A percentile compares a stretch with the other conserved stretches of the same genome.
Conservation (phyloP, 2,888 invertebrate genomes). For the Cephus sareptanus region DNA sequence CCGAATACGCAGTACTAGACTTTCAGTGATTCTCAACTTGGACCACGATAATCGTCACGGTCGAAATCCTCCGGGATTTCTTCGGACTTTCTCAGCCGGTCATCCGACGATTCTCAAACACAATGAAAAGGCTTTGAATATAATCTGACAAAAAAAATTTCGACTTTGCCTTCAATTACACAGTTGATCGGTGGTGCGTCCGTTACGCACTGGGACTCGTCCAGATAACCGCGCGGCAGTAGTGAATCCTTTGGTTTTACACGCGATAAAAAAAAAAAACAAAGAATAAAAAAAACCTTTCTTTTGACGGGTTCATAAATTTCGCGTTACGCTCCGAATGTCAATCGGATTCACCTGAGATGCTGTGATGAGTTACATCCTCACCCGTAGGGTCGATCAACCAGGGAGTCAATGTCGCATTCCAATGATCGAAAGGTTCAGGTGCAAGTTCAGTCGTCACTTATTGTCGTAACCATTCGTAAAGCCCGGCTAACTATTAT, state of each 20-base stretch:
- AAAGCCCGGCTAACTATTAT: not conserved
- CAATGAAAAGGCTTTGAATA: not conserved
- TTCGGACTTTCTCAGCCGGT: not conserved
- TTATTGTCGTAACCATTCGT: not conserved
- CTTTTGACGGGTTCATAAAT: not conserved
- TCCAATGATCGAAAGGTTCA: not conserved
- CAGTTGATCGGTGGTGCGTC: not conserved
- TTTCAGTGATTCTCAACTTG: not conserved
- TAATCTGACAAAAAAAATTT: not conserved
- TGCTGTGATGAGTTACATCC: not conserved
- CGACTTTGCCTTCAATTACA: not conserved
- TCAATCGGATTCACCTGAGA: not conserved
- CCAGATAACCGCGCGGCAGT: not conserved
- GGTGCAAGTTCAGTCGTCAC: not conserved
- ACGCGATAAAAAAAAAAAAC: not conserved
- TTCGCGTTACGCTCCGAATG: not conserved
- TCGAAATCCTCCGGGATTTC: not conserved
- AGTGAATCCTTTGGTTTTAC: not conserved
- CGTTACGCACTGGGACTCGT: not conserved
- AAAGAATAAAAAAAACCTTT: not conserved
- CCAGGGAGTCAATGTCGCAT: not conserved
- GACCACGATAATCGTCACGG: not conserved
- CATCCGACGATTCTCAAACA: not conserved
- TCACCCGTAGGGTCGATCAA: not conserved
- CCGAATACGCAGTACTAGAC: not conserved